phyloP scores from a whole-genome alignment of 2,113 vertebrate species.

The Ivindomyrus marchei region DNA sequence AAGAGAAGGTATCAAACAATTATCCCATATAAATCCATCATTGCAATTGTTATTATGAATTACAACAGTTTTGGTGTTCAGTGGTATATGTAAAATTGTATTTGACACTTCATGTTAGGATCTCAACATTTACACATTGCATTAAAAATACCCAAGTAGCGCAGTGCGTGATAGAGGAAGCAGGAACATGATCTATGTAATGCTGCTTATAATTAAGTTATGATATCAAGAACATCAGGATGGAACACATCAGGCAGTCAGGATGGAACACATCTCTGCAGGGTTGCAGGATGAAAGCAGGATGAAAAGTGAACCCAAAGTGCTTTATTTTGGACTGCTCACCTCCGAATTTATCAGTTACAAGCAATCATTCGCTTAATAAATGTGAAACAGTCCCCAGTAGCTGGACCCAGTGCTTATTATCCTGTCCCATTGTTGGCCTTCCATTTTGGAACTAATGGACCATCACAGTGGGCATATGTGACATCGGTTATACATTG shows the following conservation, averaged over 20 bases:
- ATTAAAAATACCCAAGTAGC: neutral
- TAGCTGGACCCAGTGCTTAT: neutral
- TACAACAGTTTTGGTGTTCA: neutral
- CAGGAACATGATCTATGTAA: neutral
- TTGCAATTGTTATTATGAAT: neutral
- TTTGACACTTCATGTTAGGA: neutral
- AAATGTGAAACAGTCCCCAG: neutral
- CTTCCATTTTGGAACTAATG: neutral
- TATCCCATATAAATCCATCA: neutral
- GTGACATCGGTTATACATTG: neutral
- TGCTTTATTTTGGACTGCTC: neutral
- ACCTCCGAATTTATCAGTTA: neutral
- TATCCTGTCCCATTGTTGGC: neutral
- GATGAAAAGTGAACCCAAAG: neutral
- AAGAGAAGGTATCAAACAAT: slow-evolving; percentile 17
- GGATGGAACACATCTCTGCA: neutral
- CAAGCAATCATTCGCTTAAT: neutral
- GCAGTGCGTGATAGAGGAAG: neutral
- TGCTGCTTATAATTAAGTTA: neutral
- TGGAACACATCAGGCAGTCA: neutral
- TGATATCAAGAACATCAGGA: neutral
- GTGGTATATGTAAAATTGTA: neutral
- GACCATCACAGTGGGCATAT: neutral
- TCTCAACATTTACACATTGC: neutral
- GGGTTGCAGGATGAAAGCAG: neutral